phyloP scores from a whole-genome alignment of 2,113 vertebrate species.

The Acrocephalus kingi region DNA sequence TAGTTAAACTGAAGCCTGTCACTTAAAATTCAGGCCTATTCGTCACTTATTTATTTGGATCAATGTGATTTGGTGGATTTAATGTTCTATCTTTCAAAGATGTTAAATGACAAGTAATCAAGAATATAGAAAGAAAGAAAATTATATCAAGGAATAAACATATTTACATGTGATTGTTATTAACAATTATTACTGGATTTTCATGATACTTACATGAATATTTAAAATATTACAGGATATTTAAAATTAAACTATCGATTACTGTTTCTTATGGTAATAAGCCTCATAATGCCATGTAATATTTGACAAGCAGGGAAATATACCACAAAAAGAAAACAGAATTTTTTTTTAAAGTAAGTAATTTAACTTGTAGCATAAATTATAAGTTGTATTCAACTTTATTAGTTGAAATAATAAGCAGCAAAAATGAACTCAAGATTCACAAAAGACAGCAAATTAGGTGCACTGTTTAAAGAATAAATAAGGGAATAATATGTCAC shows the following conservation, averaged over 20 bases:
- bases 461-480: neutral
- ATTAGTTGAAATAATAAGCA: neutral
- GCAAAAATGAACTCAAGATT: neutral
- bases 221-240: neutral
- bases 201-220: neutral
- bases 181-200: neutral
- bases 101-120: neutral
- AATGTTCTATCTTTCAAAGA: neutral
- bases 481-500: neutral
- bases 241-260: neutral
- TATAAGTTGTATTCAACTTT: neutral
- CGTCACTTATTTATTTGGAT: neutral
- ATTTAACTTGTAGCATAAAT: neutral
- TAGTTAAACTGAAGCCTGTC: neutral
- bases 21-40: neutral
- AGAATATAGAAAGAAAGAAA: neutral
- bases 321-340: neutral
- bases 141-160: neutral
- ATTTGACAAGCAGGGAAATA: neutral
- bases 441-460: neutral
- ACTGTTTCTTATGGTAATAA: neutral
- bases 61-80: neutral
- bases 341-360: neutral
- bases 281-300: neutral
- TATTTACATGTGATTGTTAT: neutral